These are phyloP conservation scores for Boloria selene DNA, from an alignment of 2,888 invertebrate species.

Conservation along the genomic window DNA sequence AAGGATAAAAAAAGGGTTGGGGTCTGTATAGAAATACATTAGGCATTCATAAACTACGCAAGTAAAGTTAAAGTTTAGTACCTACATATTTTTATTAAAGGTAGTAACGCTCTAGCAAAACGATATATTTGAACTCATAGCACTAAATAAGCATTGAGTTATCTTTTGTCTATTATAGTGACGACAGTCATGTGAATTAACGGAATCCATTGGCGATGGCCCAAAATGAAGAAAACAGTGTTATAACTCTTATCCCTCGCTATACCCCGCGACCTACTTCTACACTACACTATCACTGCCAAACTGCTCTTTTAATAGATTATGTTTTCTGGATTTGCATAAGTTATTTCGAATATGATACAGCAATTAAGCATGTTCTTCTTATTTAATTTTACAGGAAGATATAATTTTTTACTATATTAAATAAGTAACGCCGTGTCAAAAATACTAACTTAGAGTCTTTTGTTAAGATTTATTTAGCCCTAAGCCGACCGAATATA, in stretches of 20 bases:
- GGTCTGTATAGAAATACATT: no score
- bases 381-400: neutral
- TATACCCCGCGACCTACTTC: conserved; percentile 22
- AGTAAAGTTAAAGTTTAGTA: no score
- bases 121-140: no score
- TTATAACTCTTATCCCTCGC: conserved; percentile 30
- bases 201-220: conserved; percentile 29
- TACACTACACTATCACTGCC: conserved; percentile 5
- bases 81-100: no score
- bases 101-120: no score
- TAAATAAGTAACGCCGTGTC: neutral
- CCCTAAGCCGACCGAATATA: conserved; percentile 8
- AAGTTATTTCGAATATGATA: neutral
- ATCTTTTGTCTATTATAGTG: conserved; percentile 4
- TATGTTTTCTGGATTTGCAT: neutral
- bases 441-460: neutral
- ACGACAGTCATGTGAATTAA: conserved; percentile 30
- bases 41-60: no score
- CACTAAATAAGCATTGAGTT: conserved; percentile 3
- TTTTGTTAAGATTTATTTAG: conserved; percentile 6
- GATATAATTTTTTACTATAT: neutral
- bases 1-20: no score
- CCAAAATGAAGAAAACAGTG: conserved; percentile 36
- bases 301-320: conserved; percentile 16
- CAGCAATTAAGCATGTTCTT: neutral